Conservation (phyloP, 1,140 invertebrate species). For the Gonatopus flavifemur region DNA sequence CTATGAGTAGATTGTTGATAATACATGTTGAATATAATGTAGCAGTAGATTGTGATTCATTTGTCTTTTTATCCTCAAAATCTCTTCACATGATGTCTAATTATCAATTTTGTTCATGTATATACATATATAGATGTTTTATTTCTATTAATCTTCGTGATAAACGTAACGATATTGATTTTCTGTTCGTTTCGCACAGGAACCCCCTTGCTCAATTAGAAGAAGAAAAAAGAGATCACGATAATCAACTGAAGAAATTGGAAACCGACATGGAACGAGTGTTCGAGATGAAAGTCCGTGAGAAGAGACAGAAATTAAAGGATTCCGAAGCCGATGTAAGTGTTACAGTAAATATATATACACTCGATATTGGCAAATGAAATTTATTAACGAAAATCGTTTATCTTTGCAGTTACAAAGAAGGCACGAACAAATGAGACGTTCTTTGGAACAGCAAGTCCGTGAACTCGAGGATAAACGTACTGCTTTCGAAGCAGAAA, state of each 20-base stretch:
- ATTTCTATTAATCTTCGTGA: not conserved
- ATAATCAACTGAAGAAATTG: slow-evolving; percentile 95
- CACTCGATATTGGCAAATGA: not conserved
- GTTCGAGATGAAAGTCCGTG: slow-evolving; percentile 82
- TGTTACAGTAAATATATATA: no score
- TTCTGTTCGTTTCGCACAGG: slow-evolving; percentile 62
- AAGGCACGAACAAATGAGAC: slow-evolving; percentile 71
- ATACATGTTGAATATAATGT: no score
- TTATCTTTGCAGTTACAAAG: slow-evolving; percentile 62
- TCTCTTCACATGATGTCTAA: no score
- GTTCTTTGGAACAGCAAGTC: slow-evolving; percentile 79
- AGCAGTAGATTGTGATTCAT: no score
- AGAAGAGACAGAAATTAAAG: slow-evolving; percentile 91
- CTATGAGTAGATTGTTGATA: no score
- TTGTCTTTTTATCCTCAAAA: no score
- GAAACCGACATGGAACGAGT: slow-evolving; percentile 95
- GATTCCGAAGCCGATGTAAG: slow-evolving; percentile 88
- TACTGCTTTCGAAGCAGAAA: slow-evolving; percentile 84
- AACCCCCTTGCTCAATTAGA: slow-evolving; percentile 97
- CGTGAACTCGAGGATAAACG: slow-evolving; percentile 89
- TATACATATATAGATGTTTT: not conserved
- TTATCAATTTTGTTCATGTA: not conserved
- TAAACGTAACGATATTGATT: slow-evolving; percentile 16
- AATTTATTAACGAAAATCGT: not conserved
- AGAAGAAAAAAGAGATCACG: slow-evolving; percentile 95